Percentiles rank a stretch among this genome's conserved stretches.
Evolutionary conservation across 2,113 vertebrate species (phyloP).

Genomic region (Geococcyx californianus): DNA sequence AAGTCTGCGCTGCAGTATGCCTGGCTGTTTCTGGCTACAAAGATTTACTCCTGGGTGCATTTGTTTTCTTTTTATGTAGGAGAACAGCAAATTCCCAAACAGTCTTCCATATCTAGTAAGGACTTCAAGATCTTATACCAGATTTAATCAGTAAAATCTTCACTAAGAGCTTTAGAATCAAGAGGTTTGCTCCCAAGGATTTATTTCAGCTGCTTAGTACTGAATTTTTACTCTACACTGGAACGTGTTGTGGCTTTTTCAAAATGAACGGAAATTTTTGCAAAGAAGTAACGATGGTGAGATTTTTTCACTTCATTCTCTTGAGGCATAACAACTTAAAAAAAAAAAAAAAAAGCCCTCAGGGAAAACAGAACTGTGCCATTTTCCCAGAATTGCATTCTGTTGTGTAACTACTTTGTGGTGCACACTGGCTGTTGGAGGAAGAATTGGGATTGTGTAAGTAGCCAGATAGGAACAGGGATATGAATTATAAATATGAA

Average conservation of each 20-base stretch:
- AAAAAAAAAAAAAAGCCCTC: not conserved
- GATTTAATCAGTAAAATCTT: constrained; percentile 11
- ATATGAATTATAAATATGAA: not conserved
- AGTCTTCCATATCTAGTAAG: not conserved
- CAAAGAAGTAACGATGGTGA: not conserved
- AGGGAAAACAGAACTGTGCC: not conserved
- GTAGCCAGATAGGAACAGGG: not conserved
- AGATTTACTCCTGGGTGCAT: constrained; percentile 26
- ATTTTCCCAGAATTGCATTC: not conserved
- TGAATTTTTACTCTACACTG: not conserved
- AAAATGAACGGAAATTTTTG: not conserved
- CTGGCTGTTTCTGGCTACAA: constrained; percentile 33
- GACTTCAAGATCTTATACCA: not conserved
- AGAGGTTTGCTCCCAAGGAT: not conserved
- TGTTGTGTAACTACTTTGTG: not conserved
- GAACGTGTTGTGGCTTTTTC: not conserved
- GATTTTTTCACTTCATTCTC: not conserved
- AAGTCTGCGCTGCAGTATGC: constrained; percentile 31
- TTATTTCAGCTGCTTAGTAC: not conserved
- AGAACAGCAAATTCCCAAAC: constrained; percentile 6
- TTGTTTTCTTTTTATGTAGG: constrained; percentile 20
- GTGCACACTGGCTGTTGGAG: not conserved
- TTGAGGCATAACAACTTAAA: not conserved
- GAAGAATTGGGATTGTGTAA: not conserved
- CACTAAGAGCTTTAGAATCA: not conserved